A percentile compares a stretch with the other conserved stretches of the same genome.
These are phyloP conservation scores for Spisula solida DNA, from an alignment of 2,888 invertebrate species.

Conservation along the genomic window DNA sequence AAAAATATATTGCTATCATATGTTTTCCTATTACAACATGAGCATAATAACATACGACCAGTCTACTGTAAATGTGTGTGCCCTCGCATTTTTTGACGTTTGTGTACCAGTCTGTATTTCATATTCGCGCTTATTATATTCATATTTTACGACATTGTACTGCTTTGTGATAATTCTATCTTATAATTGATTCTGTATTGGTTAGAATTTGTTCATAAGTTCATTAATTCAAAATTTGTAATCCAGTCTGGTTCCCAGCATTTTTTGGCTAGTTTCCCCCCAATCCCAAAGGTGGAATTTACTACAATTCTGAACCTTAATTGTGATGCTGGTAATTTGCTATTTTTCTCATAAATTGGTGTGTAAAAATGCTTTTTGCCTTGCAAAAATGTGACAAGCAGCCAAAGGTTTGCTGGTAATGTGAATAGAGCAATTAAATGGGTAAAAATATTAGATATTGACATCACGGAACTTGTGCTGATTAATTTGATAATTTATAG, in stretches of 20 bases:
- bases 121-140: neutral
- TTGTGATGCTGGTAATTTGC: slow-evolving; percentile 1
- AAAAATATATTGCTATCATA: neutral
- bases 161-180: neutral
- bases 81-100: neutral
- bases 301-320: neutral
- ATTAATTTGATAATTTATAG: slow-evolving; percentile 21
- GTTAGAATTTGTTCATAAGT: neutral
- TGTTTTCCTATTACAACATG: neutral
- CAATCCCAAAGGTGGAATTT: neutral
- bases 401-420: neutral
- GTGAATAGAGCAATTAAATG: neutral
- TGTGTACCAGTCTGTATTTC: neutral
- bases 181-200: neutral
- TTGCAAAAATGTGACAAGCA: neutral
- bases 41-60: neutral
- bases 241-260: neutral
- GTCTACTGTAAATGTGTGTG: neutral
- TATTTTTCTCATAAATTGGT: neutral
- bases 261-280: neutral
- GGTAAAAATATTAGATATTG: neutral
- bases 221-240: no score
- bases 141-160: neutral
- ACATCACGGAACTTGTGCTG: neutral
- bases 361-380: neutral